Evolutionary conservation across 2,113 vertebrate species (phyloP).

Genomic region (Lampris incognitus): DNA sequence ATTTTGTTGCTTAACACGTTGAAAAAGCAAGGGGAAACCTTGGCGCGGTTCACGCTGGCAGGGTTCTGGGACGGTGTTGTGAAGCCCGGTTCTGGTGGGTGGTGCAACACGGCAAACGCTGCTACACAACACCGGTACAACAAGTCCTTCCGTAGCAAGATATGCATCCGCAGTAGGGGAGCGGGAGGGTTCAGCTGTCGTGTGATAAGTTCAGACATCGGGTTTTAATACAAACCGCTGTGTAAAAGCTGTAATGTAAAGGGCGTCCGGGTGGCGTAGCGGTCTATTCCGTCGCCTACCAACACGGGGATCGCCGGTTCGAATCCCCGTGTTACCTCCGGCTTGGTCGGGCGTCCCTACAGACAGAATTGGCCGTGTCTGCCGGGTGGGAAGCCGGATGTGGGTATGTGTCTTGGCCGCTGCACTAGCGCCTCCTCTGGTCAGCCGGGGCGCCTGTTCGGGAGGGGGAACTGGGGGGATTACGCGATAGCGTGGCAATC

Average conservation of each 20-base stretch:
- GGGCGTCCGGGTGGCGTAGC: no score
- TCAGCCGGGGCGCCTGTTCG: no score
- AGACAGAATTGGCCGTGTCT: no score
- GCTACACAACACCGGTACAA: slow-evolving; percentile 24
- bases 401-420: no score
- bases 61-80: slow-evolving; percentile 56
- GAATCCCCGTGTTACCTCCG: no score
- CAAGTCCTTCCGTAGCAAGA: slow-evolving; percentile 25
- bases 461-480: no score
- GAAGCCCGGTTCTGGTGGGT: slow-evolving; percentile 47
- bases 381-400: no score
- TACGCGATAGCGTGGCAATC: no score
- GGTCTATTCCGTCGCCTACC: no score
- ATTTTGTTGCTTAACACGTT: slow-evolving; percentile 76
- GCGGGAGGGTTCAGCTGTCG: not conserved
- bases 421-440: no score
- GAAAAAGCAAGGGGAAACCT: slow-evolving; percentile 62
- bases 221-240: not conserved
- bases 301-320: no score
- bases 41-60: slow-evolving; percentile 53
- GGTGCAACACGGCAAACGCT: slow-evolving; percentile 53
- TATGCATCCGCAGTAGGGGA: not conserved
- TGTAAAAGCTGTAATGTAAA: not conserved
- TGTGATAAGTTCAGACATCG: not conserved
- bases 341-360: no score